Evolutionary conservation across 2,888 invertebrate genomes (phyloP).

Genomic region (Drosophila putrida): DNA sequence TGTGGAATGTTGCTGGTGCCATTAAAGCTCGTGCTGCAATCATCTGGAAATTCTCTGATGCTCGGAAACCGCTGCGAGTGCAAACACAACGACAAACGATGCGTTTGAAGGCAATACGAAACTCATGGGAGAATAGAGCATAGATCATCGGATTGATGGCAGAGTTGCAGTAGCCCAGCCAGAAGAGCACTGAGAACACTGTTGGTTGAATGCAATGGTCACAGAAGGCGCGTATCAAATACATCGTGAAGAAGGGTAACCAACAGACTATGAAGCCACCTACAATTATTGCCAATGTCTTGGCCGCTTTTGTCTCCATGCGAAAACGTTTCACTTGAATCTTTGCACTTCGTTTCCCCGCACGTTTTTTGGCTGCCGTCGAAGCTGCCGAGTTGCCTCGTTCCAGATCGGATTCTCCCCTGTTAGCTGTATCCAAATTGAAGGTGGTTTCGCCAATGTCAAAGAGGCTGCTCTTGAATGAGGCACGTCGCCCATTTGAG

Average conservation of each 20-base stretch:
- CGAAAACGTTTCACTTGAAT: conserved; percentile 95
- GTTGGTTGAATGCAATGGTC: conserved; percentile 93
- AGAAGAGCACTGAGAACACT: conserved; percentile 96
- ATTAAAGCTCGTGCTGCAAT: conserved; percentile 84
- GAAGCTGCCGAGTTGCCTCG: conserved; percentile 51
- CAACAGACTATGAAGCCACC: conserved; percentile 99
- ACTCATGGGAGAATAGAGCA: conserved; percentile 97
- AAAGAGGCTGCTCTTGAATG: conserved; percentile 83
- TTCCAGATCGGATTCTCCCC: conserved; percentile 53
- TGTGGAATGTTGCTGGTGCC: conserved; percentile 85
- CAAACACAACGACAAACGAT: conserved; percentile 95
- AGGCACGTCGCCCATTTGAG: conserved; percentile 79
- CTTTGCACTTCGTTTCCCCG: conserved; percentile 95
- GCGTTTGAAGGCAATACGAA: conserved; percentile 96
- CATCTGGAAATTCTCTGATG: conserved; percentile 85
- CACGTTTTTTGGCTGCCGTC: conserved; percentile 87
- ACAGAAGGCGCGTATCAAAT: conserved; percentile 95
- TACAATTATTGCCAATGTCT: conserved; percentile 98
- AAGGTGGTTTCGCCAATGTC: conserved; percentile 84
- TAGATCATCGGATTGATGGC: conserved; percentile 98
- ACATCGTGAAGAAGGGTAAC: conserved; percentile 98
- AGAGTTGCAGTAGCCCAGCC: conserved; percentile 99
- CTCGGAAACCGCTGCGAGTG: conserved; percentile 85
- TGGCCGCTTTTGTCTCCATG: conserved; percentile 98
- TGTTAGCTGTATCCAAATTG: conserved; percentile 70